Conservation (phyloP, 1,140 invertebrate genomes). For the Monochamus saltuarius region DNA sequence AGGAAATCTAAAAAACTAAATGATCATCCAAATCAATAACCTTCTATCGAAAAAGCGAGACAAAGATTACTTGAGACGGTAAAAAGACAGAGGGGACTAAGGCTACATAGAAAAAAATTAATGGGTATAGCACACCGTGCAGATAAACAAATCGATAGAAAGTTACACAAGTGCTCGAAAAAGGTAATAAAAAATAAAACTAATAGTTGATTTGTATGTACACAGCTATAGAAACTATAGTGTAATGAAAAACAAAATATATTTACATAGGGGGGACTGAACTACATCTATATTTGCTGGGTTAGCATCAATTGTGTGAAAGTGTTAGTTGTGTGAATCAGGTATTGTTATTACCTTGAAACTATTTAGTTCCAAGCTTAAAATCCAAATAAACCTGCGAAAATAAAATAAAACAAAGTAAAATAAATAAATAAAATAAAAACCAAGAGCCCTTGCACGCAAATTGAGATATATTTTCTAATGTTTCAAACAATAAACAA, state of each 20-base stretch:
- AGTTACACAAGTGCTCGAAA: constrained; percentile 46
- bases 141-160: constrained; percentile 46
- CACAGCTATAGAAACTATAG: constrained; percentile 34
- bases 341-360: constrained; percentile 33
- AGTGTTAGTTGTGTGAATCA: constrained; percentile 26
- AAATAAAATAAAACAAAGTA: constrained; percentile 32
- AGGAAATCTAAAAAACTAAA: constrained; percentile 33
- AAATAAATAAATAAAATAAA: constrained; percentile 18
- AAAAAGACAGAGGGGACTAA: constrained; percentile 26
- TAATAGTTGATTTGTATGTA: constrained; percentile 29
- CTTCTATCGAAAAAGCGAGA: constrained; percentile 46
- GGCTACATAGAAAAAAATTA: constrained; percentile 31
- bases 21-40: constrained; percentile 45
- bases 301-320: constrained; percentile 27
- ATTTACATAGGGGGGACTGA: constrained; percentile 37
- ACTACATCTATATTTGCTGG: constrained; percentile 37
- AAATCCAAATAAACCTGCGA: constrained; percentile 34
- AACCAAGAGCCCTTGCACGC: no score
- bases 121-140: constrained; percentile 42
- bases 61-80: constrained; percentile 27
- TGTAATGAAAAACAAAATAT: constrained; percentile 20
- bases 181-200: constrained; percentile 33
- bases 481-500: no score
- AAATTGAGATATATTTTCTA: no score
- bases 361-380: constrained; percentile 24